Conservation (phyloP, 2,797 vertebrate genomes). For the Galagoides demidoff region DNA sequence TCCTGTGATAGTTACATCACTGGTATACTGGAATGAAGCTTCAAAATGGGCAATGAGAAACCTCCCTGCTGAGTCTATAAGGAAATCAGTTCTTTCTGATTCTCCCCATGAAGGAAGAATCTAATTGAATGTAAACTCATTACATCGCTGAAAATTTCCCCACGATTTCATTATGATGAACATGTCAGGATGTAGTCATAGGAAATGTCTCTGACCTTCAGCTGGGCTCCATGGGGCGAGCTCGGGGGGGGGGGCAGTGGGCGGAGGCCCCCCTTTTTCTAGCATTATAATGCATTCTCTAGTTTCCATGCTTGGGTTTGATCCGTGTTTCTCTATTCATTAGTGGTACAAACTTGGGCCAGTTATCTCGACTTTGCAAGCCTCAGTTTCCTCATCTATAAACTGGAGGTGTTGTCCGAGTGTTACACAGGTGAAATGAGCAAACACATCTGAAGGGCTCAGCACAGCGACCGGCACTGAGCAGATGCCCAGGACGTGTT, state of each 20-base stretch:
- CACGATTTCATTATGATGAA: slow-evolving; percentile 69
- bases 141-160: slow-evolving; percentile 71
- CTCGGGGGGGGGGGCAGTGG: neutral
- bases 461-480: neutral
- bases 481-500: neutral
- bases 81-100: slow-evolving; percentile 43
- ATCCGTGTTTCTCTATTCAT: neutral
- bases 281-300: neutral
- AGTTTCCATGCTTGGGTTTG: neutral
- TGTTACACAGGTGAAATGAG: neutral
- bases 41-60: slow-evolving; percentile 16
- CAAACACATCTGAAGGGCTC: neutral
- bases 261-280: neutral
- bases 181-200: slow-evolving; percentile 72
- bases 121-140: slow-evolving; percentile 75
- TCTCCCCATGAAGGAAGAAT: slow-evolving; percentile 66
- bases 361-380: neutral
- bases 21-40: neutral
- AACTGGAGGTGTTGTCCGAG: neutral
- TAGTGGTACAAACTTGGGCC: neutral
- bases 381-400: neutral
- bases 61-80: neutral
- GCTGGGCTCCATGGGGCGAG: neutral
- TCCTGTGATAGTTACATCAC: neutral
- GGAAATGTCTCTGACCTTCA: slow-evolving; percentile 57